Conservation (phyloP, 1,140 invertebrate genomes). For the Fopius arisanus region DNA sequence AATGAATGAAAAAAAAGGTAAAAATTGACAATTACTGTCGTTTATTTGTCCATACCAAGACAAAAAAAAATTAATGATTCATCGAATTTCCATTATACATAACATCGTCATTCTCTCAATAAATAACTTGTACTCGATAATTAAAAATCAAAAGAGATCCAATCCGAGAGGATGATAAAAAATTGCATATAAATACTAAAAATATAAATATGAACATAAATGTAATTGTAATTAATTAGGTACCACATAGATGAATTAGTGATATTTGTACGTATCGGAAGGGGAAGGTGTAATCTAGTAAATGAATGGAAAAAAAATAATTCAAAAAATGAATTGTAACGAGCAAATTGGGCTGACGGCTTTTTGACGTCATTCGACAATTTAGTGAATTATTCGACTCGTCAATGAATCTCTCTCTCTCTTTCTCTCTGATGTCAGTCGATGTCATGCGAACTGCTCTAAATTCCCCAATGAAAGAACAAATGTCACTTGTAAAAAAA, state of each 20-base stretch:
- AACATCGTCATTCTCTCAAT: conserved; percentile 35
- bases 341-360: conserved; percentile 11
- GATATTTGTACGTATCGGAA: conserved; percentile 31
- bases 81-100: conserved; percentile 39
- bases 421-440: background rate
- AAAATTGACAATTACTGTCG: conserved; percentile 19
- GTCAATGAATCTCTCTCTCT: background rate
- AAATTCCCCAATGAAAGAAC: background rate
- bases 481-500: background rate
- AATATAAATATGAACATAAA: conserved; percentile 18
- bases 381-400: background rate
- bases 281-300: conserved; percentile 9
- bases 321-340: background rate
- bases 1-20: conserved; percentile 7
- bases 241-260: background rate
- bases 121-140: conserved; percentile 30
- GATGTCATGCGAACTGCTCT: background rate
- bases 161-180: background rate
- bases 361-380: conserved; percentile 22
- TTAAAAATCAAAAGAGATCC: conserved; percentile 21
- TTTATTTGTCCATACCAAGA: conserved; percentile 30
- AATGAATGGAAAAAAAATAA: background rate
- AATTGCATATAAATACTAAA: conserved; percentile 10
- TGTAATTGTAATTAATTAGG: conserved; percentile 8
- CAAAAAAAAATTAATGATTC: conserved; percentile 36